Percentiles rank a stretch among this genome's conserved stretches.
Evolutionary conservation across 2,113 vertebrate species (phyloP).

Genomic region (Mungos mungo): DNA sequence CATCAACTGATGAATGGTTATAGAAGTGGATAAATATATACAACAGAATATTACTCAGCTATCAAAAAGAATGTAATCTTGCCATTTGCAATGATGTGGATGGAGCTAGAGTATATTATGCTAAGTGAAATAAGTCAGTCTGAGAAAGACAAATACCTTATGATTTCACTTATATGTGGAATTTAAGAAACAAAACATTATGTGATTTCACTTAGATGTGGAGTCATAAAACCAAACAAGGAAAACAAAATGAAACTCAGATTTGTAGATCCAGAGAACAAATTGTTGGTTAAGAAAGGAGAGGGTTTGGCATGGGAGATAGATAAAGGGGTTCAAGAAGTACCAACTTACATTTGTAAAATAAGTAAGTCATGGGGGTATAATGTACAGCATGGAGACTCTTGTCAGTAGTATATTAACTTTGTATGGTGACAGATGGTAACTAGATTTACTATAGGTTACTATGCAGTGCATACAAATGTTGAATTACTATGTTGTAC

Average conservation of each 20-base stretch:
- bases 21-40: not conserved
- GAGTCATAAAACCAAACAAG: not conserved
- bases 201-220: not conserved
- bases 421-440: not conserved
- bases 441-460: not conserved
- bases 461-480: not conserved
- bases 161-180: not conserved
- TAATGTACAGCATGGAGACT: not conserved
- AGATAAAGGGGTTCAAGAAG: not conserved
- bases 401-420: not conserved
- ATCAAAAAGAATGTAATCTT: not conserved
- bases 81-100: not conserved
- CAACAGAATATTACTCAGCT: not conserved
- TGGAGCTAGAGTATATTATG: not conserved
- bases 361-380: not conserved
- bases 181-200: not conserved
- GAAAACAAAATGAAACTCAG: not conserved
- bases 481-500: not conserved
- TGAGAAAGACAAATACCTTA: not conserved
- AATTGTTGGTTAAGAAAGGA: not conserved
- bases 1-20: not conserved
- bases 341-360: not conserved
- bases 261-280: not conserved
- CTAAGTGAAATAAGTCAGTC: not conserved
- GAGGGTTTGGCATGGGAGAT: not conserved